Evolutionary conservation across 2,113 vertebrate species (phyloP), one percentile per base, ranked within the genome.

Genomic region (Cyphomyrus plagiostoma): DNA sequence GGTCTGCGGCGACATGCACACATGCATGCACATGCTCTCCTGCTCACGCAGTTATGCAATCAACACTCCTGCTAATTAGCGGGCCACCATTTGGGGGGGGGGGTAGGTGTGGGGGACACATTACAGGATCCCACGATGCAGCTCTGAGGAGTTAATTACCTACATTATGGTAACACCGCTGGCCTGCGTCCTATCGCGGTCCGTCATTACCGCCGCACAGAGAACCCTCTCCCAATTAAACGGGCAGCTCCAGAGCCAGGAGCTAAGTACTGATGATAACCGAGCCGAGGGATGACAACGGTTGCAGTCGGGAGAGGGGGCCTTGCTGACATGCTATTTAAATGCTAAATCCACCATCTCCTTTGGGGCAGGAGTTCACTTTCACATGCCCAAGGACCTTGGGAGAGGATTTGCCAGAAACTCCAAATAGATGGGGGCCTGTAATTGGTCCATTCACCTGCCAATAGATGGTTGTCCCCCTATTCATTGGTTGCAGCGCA

Each of bases 141-240:
- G 70, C 26, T 89, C 23, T 9, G 26, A 46, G 30, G n/a, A 82
- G 39, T n/a, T 82, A 89, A 89, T 89, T 89, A 89, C 88, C 88
- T 89, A 30, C 30, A 89, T 88, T 66, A 66, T 19, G 39, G 87
- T 58, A 66, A 88, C 87, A 66, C 58, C 30, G 30, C 17, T 87
- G 85, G 13, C 85, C 85, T 53, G 9, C n/a, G 21, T 58, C 23
- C 42, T 52, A 46, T 48, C 21, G n/a, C 8, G 3, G 10, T 11
- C 56, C 87, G 7, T 30, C 87, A 88, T 66, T 66, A 88, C 8
- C 23, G 35, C 30, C 21, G 42, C 53, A 15, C 35, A 17, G 26
- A 86, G 85, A 53, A 35, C 45, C 30, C 30, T 58, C 86, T 42
- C 35, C 35, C 58, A 88, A 62, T 62, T 88, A 88, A 46, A 88